Conservation (phyloP, 1,140 invertebrate genomes). For the Anoplophora glabripennis region DNA sequence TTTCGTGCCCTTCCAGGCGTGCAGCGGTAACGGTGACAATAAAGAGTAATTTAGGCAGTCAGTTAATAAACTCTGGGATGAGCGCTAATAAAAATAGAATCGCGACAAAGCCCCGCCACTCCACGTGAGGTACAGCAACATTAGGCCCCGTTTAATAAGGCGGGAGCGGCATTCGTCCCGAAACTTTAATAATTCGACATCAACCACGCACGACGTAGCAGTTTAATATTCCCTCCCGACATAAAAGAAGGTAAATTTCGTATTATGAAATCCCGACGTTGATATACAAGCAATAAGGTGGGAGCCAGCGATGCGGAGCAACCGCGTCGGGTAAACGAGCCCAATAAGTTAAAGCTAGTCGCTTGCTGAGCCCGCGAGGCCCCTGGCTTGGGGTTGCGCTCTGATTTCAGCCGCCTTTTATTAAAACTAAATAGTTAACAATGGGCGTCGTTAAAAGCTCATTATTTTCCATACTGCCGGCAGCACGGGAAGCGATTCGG, state of each 20-base stretch:
- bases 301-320: constrained; percentile 26
- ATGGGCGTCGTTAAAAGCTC: constrained; percentile 19
- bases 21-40: no score
- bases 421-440: constrained; percentile 24
- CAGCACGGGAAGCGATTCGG: no score
- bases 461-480: background rate
- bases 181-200: constrained; percentile 23
- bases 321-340: constrained; percentile 23
- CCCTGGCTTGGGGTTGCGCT: background rate
- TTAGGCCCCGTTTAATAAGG: no score
- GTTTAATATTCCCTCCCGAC: constrained; percentile 21
- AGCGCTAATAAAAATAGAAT: no score
- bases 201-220: constrained; percentile 21
- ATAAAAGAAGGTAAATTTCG: constrained; percentile 28
- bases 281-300: constrained; percentile 28
- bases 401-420: constrained; percentile 21
- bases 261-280: constrained; percentile 28
- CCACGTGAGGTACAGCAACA: no score
- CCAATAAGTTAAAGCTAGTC: constrained; percentile 21
- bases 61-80: no score
- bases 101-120: no score
- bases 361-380: constrained; percentile 13
- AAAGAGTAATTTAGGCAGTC: no score
- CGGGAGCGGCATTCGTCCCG: constrained; percentile 12
- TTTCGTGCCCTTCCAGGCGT: no score